These are phyloP conservation scores for Alectura lathami DNA, from an alignment of 2,113 vertebrate genomes.

Conservation along the genomic window DNA sequence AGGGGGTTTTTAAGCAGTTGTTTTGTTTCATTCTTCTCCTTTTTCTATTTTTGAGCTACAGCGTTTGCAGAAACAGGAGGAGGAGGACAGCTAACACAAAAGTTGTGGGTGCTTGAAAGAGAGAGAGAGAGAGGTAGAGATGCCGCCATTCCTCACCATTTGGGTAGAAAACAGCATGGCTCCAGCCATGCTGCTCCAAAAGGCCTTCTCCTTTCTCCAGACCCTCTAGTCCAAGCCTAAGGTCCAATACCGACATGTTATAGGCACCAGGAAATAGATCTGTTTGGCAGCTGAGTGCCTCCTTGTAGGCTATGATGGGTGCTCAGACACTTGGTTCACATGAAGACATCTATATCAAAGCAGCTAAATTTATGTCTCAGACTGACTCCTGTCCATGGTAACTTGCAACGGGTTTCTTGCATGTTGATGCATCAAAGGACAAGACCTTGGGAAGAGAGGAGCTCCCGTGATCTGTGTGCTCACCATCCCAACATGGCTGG, in stretches of 20 bases:
- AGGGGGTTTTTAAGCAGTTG: neutral
- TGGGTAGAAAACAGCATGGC: neutral
- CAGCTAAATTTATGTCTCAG: neutral
- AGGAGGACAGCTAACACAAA: conserved; percentile 21
- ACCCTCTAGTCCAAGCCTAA: neutral
- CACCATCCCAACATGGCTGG: neutral
- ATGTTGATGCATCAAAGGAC: neutral
- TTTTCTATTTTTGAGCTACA: conserved; percentile 57
- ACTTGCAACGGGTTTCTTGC: neutral
- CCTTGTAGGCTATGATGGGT: neutral
- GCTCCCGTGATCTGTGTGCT: neutral
- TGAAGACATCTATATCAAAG: neutral
- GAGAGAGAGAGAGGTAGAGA: neutral
- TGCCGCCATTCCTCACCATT: neutral
- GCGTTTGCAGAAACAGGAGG: conserved; percentile 24
- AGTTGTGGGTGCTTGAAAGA: neutral
- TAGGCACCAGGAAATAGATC: neutral
- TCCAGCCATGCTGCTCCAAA: neutral
- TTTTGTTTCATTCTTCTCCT: conserved; percentile 56
- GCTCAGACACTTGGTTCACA: neutral
- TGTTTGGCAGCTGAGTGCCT: neutral
- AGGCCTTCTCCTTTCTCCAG: neutral
- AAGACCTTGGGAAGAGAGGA: neutral
- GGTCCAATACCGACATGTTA: neutral
- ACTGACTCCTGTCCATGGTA: neutral